Percentiles rank a stretch among this genome's conserved stretches.
These are phyloP conservation scores for Tenthredo scrophulariae DNA, from an alignment of 2,888 invertebrate species.

Conservation along the genomic window DNA sequence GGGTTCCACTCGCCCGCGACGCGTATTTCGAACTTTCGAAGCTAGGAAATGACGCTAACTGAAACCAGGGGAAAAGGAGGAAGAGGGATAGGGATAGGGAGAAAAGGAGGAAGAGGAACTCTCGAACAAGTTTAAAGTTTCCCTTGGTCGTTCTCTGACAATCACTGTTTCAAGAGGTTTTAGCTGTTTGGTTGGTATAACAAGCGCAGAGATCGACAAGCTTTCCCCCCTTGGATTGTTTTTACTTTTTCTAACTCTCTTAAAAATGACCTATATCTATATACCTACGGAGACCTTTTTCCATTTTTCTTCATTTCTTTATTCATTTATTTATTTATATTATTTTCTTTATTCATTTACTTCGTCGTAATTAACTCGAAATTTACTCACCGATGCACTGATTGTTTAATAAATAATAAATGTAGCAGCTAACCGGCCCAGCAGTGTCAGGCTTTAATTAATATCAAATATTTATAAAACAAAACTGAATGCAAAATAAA, in stretches of 20 bases:
- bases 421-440: not conserved
- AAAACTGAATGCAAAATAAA: not conserved
- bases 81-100: not conserved
- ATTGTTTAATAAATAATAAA: constrained; percentile 15
- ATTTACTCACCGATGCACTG: constrained; percentile 9
- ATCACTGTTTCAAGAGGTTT: constrained; percentile 32
- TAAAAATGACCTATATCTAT: not conserved
- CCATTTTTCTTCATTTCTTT: not conserved
- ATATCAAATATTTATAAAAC: constrained; percentile 15
- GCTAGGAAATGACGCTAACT: constrained; percentile 31
- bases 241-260: not conserved
- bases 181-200: constrained; percentile 1
- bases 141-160: constrained; percentile 24
- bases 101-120: not conserved
- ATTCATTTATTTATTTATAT: not conserved
- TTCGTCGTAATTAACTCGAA: not conserved
- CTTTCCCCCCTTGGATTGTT: not conserved
- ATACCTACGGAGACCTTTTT: not conserved
- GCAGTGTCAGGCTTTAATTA: not conserved
- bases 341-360: not conserved
- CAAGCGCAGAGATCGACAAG: constrained; percentile 8
- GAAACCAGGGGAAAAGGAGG: not conserved
- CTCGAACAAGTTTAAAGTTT: constrained; percentile 30
- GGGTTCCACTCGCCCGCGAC: not conserved
- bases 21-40: constrained; percentile 32